Percentiles rank a stretch among this genome's conserved stretches.
Evolutionary conservation across 2,113 vertebrate species (phyloP).

Genomic region (Recurvirostra avosetta): DNA sequence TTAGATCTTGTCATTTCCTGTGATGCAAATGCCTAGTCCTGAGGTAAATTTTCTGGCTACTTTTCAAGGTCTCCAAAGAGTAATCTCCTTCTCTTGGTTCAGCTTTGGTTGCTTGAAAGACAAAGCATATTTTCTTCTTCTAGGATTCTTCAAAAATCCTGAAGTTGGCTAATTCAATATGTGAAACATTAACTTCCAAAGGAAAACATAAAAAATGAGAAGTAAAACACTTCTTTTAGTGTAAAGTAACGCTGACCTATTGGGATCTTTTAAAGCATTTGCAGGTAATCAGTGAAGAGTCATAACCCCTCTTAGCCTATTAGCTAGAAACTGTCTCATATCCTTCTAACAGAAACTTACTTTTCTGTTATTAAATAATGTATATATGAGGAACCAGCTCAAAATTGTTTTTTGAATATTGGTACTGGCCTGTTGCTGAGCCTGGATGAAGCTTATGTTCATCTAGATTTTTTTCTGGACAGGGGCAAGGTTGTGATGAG

Average conservation of each 20-base stretch:
- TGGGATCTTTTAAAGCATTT: not conserved
- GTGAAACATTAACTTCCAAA: not conserved
- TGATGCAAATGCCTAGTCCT: not conserved
- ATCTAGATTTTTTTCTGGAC: not conserved
- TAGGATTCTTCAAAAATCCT: not conserved
- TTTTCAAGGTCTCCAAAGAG: not conserved
- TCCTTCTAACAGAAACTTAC: not conserved
- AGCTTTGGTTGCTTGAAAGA: not conserved
- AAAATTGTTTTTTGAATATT: not conserved
- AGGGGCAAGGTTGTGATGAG: not conserved
- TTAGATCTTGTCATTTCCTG: not conserved
- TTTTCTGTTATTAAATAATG: not conserved
- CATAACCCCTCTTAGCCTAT: not conserved
- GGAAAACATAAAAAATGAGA: not conserved
- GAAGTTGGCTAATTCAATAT: not conserved
- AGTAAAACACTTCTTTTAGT: too few relatives aligned
- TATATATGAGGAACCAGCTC: not conserved
- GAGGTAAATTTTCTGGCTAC: not conserved
- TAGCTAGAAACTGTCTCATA: not conserved
- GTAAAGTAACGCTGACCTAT: not conserved
- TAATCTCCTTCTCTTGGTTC: not conserved
- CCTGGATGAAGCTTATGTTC: not conserved
- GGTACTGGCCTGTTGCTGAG: not conserved
- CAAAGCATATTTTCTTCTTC: not conserved
- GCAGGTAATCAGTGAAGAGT: not conserved